phyloP scores from a whole-genome alignment of 2,888 invertebrate species.

The Microplitis deprimator region DNA sequence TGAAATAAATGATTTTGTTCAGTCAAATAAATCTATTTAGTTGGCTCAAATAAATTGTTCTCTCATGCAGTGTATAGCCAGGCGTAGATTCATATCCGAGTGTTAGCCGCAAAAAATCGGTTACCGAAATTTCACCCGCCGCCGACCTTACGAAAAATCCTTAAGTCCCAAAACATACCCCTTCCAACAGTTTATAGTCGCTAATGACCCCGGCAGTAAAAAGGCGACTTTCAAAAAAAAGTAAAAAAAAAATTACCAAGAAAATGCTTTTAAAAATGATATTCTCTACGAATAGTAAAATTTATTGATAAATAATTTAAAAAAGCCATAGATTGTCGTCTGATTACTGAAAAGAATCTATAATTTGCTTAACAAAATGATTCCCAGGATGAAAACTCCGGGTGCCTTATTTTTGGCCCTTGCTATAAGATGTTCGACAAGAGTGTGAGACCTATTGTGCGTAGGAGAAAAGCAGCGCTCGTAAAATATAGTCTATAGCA shows the following conservation, averaged over 20 bases:
- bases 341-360: background rate
- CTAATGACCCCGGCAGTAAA: too few species aligned
- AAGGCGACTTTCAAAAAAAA: background rate
- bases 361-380: conserved; percentile 5
- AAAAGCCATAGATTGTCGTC: background rate
- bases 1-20: too few species aligned
- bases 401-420: conserved; percentile 6
- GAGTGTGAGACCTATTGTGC: conserved; percentile 44
- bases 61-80: too few species aligned
- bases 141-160: too few species aligned
- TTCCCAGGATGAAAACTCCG: conserved; percentile 13
- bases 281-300: background rate
- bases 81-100: too few species aligned
- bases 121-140: too few species aligned
- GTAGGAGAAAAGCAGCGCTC: conserved; percentile 46
- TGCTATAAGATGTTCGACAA: conserved; percentile 7
- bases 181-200: too few species aligned
- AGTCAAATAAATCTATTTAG: too few species aligned
- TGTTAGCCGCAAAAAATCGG: too few species aligned
- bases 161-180: too few species aligned
- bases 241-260: background rate
- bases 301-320: background rate
- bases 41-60: too few species aligned
- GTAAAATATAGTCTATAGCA: conserved; percentile 23
- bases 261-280: too few species aligned